These are phyloP conservation scores for Bombus difficillimus DNA, from an alignment of 1,140 invertebrate species.

Conservation along the genomic window DNA sequence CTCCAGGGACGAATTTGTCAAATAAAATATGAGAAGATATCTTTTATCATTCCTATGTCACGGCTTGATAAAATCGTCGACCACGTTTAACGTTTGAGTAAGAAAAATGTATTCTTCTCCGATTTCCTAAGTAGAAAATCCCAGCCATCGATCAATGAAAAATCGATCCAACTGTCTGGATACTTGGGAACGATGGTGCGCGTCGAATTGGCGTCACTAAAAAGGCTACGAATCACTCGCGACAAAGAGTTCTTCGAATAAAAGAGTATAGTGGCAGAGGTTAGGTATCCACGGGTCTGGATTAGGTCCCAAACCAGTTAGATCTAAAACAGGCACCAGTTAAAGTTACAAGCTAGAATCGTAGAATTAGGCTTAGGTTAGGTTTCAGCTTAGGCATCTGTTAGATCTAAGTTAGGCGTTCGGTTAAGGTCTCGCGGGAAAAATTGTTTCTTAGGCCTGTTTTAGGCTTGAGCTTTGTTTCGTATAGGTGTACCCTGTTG, in stretches of 20 bases:
- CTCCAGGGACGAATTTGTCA: too few relatives aligned
- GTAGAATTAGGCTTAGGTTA: background rate
- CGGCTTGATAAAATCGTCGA: too few relatives aligned
- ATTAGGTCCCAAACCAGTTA: conserved; percentile 20
- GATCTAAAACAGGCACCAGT: background rate
- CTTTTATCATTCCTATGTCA: too few relatives aligned
- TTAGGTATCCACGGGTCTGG: background rate
- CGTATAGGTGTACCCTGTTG: conserved; percentile 14
- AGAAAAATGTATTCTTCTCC: too few relatives aligned
- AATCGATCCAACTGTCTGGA: background rate
- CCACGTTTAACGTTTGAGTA: too few relatives aligned
- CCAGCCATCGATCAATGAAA: too few relatives aligned
- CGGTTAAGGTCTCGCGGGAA: background rate
- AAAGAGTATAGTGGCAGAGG: background rate
- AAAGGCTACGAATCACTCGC: conserved; percentile 20
- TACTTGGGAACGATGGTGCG: background rate
- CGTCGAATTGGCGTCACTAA: background rate
- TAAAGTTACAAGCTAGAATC: background rate
- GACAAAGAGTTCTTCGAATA: background rate
- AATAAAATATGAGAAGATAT: too few relatives aligned
- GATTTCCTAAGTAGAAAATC: too few relatives aligned
- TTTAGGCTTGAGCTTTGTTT: conserved; percentile 18
- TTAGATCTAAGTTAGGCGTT: conserved; percentile 1
- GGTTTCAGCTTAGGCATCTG: background rate
- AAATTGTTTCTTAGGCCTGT: conserved; percentile 5